Evolutionary conservation across 2,113 vertebrate species (phyloP).

Genomic region (Eolophus roseicapilla): DNA sequence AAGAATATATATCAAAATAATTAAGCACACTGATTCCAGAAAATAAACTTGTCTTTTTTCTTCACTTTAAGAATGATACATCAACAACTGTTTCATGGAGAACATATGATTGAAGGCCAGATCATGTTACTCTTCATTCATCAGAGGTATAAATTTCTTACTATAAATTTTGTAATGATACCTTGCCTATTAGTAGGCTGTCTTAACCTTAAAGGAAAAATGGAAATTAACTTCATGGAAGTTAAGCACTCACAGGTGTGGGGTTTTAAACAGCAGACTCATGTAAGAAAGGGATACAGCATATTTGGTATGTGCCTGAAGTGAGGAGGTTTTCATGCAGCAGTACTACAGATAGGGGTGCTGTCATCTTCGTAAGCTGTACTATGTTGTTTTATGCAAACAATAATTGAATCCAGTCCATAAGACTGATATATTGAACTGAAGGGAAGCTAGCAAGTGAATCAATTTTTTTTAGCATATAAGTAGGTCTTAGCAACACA

Average conservation of each 20-base stretch:
- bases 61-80: background rate
- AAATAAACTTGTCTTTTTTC: background rate
- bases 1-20: background rate
- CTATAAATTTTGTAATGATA: background rate
- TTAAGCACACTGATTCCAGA: background rate
- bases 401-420: background rate
- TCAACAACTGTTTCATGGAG: background rate
- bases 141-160: background rate
- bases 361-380: background rate
- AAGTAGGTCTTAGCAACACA: background rate
- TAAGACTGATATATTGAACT: background rate
- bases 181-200: background rate
- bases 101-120: background rate
- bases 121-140: background rate
- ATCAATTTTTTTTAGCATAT: background rate
- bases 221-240: background rate
- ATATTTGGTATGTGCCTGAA: background rate
- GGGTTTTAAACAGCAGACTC: background rate
- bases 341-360: background rate
- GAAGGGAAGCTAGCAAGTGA: background rate
- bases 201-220: background rate
- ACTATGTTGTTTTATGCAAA: background rate
- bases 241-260: background rate
- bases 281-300: background rate
- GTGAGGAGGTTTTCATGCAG: background rate